Evolutionary conservation across 1,140 invertebrate species (phyloP).

Genomic region (Penaeus vannamei): DNA sequence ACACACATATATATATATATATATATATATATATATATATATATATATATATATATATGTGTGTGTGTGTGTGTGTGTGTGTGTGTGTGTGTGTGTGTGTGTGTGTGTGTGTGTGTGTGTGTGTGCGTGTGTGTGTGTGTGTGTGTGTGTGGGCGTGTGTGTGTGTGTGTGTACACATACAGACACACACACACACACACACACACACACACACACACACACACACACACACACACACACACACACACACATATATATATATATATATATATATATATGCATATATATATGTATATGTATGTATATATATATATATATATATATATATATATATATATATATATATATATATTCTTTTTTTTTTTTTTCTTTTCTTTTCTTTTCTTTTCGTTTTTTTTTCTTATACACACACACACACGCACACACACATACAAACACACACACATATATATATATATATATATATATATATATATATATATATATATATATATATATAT

Average conservation of each 20-base stretch:
- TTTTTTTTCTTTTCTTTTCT: no score
- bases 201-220: no score
- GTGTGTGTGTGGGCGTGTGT: constrained; percentile 11
- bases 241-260: no score
- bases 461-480: constrained; percentile 31
- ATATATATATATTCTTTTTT: constrained; percentile 13
- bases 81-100: constrained; percentile 24
- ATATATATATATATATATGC: no score
- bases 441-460: constrained; percentile 16
- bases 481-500: constrained; percentile 45
- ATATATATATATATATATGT: constrained; percentile 30
- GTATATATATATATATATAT: not conserved
- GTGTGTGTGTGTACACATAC: constrained; percentile 6
- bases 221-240: no score
- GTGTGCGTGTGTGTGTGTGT: constrained; percentile 29
- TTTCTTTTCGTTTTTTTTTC: not conserved
- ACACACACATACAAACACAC: not conserved
- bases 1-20: no score
- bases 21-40: not conserved
- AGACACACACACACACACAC: not conserved
- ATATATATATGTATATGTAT: no score
- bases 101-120: constrained; percentile 17
- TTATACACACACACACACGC: no score
- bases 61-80: constrained; percentile 19
- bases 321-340: constrained; percentile 24